Evolutionary conservation across 2,113 vertebrate genomes (phyloP).

Genomic region (Pavo muticus): DNA sequence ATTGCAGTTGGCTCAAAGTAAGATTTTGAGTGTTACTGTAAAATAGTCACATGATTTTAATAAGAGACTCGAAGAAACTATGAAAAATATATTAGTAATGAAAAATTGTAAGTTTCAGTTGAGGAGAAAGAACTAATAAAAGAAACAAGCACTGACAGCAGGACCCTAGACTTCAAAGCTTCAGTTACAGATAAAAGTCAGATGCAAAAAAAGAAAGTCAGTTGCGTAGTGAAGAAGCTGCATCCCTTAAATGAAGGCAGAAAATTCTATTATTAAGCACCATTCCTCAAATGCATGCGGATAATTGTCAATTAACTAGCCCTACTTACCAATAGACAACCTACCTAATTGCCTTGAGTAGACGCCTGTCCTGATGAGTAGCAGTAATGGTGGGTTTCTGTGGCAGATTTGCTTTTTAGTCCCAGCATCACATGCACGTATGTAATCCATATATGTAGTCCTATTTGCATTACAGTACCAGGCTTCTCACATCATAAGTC

Average conservation of each 20-base stretch:
- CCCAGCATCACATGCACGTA: not conserved
- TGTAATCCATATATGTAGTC: not conserved
- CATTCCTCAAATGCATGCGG: not conserved
- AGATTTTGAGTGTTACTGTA: constrained; percentile 1
- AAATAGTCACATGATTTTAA: not conserved
- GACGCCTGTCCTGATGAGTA: not conserved
- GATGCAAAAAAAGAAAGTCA: not conserved
- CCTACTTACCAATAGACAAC: not conserved
- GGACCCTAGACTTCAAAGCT: constrained; percentile 9
- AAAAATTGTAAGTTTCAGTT: not conserved
- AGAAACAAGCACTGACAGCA: constrained; percentile 1
- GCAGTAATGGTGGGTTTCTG: not conserved
- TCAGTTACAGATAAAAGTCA: not conserved
- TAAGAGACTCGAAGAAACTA: not conserved
- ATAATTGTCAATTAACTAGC: constrained; percentile 2
- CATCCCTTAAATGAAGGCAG: not conserved
- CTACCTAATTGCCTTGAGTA: not conserved
- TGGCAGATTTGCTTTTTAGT: not conserved
- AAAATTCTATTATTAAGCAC: constrained; percentile 21
- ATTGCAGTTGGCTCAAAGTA: not conserved
- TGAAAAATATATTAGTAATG: not conserved
- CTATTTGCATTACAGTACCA: constrained; percentile 30
- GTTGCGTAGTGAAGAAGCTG: not conserved
- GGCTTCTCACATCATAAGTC: not conserved
- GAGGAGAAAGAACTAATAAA: not conserved